Base-by-base conservation (phyloP, 2,888 invertebrate species). In the Papilio demoleus region DNA sequence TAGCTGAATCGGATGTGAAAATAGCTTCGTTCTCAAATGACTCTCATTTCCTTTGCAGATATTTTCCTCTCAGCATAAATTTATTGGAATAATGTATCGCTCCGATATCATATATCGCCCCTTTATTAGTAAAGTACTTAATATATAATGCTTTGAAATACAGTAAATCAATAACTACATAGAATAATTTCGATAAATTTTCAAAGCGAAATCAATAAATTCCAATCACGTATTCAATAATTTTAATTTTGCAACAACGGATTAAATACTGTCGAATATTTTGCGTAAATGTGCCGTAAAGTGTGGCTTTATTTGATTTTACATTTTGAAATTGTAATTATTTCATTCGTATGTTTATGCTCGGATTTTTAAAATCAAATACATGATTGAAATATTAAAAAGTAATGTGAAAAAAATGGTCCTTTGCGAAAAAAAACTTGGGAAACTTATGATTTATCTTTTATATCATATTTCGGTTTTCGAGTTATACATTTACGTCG, bases 31-130 rank as follows among this genome's bases (percentile, higher is more conserved):
- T 56, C 53, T 56, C 59, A 42, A 36, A 66, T 34, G 36, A 47
- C 58, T 34, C 59, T 59, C 66, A 66, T 66, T 66, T 66, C 66
- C 66, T 66, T 59, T 59, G 24, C 47, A 66, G 59, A 66, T 56
- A 56, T 59, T 66, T 66, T 66, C 42, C 65, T 58, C 56, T 45
- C 36, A 24, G 45, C 47, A 36, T 66, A 42, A 66, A 47, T 66
- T 59, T 59, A 56, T 56, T 56, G 53, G 53, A 56, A 56, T 56
- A 56, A 56, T 27, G 53, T 56, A 31, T n/a, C 31, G 53, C 53
- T 56, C 31, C 53, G 53, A 56, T 56, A 31, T 56, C n/a, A 56
- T 56, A 56, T 31, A 56, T 56, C n/a, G 17, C n/a, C 31, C 17
- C 53, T 53, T 53, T 17, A 1, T 4, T 27, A 31, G 17, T 56